Conservation (phyloP, 2,888 invertebrate species). For the Camptogramma bilineatum region DNA sequence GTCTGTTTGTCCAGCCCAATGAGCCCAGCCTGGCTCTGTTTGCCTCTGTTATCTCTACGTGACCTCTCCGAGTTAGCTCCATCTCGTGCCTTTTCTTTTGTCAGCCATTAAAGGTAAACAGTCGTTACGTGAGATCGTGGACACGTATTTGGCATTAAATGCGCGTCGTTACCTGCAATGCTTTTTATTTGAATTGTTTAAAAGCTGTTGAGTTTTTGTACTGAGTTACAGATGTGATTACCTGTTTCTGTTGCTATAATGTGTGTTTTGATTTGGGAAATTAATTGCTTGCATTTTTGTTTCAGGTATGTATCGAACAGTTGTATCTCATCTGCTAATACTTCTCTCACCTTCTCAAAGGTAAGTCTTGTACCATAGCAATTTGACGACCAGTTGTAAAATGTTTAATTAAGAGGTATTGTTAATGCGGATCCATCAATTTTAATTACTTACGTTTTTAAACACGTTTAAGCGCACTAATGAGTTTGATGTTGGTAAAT, state of each 20-base stretch:
- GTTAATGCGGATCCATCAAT: constrained; percentile 52
- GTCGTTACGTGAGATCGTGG: constrained; percentile 60
- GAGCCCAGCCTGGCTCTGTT: constrained; percentile 62
- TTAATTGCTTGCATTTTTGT: constrained; percentile 47
- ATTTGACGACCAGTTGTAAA: not conserved
- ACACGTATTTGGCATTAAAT: constrained; percentile 59
- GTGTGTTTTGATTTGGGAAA: constrained; percentile 20
- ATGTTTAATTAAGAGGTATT: constrained; percentile 9
- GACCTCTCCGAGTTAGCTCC: constrained; percentile 62
- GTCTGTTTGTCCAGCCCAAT: constrained; percentile 72
- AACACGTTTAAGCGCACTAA: constrained; percentile 8
- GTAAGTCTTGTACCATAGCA: constrained; percentile 2
- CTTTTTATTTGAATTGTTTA: constrained; percentile 37
- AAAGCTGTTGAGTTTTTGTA: constrained; percentile 26
- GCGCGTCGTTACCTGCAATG: constrained; percentile 38
- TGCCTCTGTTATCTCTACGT: constrained; percentile 66
- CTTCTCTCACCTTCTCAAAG: not conserved
- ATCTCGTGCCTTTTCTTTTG: constrained; percentile 57
- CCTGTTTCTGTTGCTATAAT: constrained; percentile 13
- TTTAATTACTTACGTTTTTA: constrained; percentile 38
- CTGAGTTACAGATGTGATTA: constrained; percentile 14
- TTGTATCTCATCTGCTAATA: not conserved
- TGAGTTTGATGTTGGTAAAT: constrained; percentile 24
- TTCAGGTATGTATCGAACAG: constrained; percentile 57
- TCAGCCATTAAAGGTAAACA: constrained; percentile 56